Base-by-base conservation (phyloP, 1,140 invertebrate genomes). In the Oscheius sp. region DNA sequence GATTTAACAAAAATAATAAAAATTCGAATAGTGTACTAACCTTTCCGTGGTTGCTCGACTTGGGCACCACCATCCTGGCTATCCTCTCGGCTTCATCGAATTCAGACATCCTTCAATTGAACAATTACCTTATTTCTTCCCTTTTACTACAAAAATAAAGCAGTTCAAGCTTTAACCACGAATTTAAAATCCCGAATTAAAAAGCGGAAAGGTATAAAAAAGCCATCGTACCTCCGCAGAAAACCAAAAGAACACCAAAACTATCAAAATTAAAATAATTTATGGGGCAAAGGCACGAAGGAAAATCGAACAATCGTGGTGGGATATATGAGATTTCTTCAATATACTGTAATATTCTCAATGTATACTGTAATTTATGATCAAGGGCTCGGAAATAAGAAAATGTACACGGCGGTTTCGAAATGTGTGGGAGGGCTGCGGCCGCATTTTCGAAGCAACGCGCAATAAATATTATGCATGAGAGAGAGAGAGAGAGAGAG, bases 51-150 rank as follows among this genome's bases (percentile, higher is more conserved):
- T 66, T 67, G 1, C 29, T 10, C 3, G 72, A 42, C 35, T 64
- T 73, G 18, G 76, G 73, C 2, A 75, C 55, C 15, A 68, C 49
- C 4, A 64, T 36, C 32, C 65, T 64, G 18, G 76, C 46, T 36
- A 42, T 28, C 7, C 66, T 32, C 28, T 75, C 73, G 32, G 31
- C 46, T 70, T 74, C 46, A 23, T 77, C 73, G 20, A 75, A 77
- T 13, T 65, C 70, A 23, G 73, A 75, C 46, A 74, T 74, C 46
- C 52, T 34, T 59, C 10, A 28, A 62, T 18, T 20, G 36, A 31
- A 34, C 29, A 58, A 49, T 49, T 20, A 65, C 0, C n/a, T 46
- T 42, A 45, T 45, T 45, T 23, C 42, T n/a, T n/a, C n/a, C n/a
- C n/a, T n/a, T n/a, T n/a, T n/a, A n/a, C n/a, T n/a, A n/a, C n/a